phyloP scores from a whole-genome alignment of 2,113 vertebrate genomes.

The Upupa epops region DNA sequence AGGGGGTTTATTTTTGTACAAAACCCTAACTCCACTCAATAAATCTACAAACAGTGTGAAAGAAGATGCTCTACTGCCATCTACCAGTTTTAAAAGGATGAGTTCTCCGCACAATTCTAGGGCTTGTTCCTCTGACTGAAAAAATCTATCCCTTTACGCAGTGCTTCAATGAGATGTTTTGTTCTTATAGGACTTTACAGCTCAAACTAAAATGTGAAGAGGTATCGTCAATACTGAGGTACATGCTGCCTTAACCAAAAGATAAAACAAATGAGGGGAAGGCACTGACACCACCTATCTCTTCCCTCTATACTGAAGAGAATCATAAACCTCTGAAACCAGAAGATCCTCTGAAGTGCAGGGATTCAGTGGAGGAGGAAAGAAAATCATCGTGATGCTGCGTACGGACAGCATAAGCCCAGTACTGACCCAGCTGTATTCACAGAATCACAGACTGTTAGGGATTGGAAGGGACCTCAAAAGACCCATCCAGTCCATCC shows the following conservation, averaged over 20 bases:
- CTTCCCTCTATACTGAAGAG: background rate
- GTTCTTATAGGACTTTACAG: background rate
- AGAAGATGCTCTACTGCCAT: conserved; percentile 60
- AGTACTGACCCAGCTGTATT: background rate
- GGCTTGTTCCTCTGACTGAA: background rate
- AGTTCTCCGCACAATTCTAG: background rate
- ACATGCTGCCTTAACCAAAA: background rate
- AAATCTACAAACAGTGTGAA: background rate
- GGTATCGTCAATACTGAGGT: background rate
- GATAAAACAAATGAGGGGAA: background rate
- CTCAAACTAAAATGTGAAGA: background rate
- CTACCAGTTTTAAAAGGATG: conserved; percentile 31
- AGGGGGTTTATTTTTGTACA: background rate
- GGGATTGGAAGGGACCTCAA: no score
- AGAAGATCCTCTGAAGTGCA: background rate
- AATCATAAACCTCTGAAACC: background rate
- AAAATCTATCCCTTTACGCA: background rate
- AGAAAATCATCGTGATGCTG: background rate
- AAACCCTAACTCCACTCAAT: background rate
- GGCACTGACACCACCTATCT: background rate
- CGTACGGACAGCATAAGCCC: background rate
- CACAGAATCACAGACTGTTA: no score
- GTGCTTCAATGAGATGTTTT: background rate
- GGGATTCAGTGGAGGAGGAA: background rate
- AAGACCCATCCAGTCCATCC: no score